A percentile compares a stretch with the other conserved stretches of the same genome.
Evolutionary conservation across 2,797 vertebrate genomes (phyloP).

Genomic region (Delichon dasypus): DNA sequence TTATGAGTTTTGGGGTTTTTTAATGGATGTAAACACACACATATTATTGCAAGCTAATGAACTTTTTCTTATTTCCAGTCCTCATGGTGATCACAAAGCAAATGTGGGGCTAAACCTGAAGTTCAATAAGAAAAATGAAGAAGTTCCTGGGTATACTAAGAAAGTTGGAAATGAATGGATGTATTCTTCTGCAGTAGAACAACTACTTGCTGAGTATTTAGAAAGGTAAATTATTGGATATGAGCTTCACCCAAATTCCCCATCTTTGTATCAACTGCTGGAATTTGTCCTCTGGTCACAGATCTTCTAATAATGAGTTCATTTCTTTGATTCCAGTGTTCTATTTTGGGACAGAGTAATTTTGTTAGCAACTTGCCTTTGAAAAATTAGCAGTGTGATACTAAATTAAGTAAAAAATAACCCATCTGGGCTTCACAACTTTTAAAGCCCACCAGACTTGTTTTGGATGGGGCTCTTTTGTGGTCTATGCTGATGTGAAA

Average conservation of each 20-base stretch:
- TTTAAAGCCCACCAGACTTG: neutral
- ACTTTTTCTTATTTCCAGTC: slow-evolving; percentile 75
- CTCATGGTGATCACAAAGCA: slow-evolving; percentile 93
- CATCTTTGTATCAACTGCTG: neutral
- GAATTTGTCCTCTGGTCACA: neutral
- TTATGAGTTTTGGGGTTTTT: neutral
- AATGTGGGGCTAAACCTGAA: slow-evolving; percentile 97
- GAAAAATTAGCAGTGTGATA: neutral
- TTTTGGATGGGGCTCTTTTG: neutral
- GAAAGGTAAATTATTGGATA: slow-evolving; percentile 81
- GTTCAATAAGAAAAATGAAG: slow-evolving; percentile 99
- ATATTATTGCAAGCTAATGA: neutral
- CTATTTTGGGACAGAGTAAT: neutral
- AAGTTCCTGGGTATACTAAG: slow-evolving; percentile 97
- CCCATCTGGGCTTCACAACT: neutral
- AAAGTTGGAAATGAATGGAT: slow-evolving; percentile 95
- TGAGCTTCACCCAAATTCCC: neutral
- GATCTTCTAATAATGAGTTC: neutral
- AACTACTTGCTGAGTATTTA: slow-evolving; percentile 91
- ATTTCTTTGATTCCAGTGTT: neutral
- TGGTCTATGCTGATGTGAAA: neutral
- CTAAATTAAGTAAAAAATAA: neutral
- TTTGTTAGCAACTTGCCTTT: neutral
- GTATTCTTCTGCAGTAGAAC: slow-evolving; percentile 92
- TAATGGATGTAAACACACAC: neutral